Evolutionary conservation across 2,888 invertebrate genomes (phyloP).

Genomic region (Cryptocheilus praepositus): DNA sequence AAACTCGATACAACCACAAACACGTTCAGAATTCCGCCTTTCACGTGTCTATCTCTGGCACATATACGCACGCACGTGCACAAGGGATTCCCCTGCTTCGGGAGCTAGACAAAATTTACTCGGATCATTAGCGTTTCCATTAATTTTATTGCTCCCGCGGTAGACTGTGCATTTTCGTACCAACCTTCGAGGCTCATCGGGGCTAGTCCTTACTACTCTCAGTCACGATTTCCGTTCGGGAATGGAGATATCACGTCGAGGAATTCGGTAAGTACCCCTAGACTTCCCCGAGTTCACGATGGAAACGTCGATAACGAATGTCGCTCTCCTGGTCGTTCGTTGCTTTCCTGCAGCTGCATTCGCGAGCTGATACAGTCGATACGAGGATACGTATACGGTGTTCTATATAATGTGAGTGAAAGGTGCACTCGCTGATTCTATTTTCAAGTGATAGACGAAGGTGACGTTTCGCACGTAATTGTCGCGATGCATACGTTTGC

Average conservation of each 20-base stretch:
- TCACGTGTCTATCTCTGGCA: too few relatives aligned
- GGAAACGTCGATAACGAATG: slow-evolving; percentile 42
- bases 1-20: too few relatives aligned
- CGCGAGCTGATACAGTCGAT: slow-evolving; percentile 20
- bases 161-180: slow-evolving; percentile 15
- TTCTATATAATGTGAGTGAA: background rate
- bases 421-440: too few relatives aligned
- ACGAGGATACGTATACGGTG: slow-evolving; percentile 9
- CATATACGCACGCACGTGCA: too few relatives aligned
- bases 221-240: slow-evolving; percentile 30
- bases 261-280: slow-evolving; percentile 31
- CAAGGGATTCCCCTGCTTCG: too few relatives aligned
- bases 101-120: too few relatives aligned
- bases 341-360: slow-evolving; percentile 2
- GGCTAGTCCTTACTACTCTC: slow-evolving; percentile 13
- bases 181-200: slow-evolving; percentile 7
- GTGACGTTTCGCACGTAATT: too few relatives aligned
- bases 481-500: too few relatives aligned
- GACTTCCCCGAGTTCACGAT: slow-evolving; percentile 23
- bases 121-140: slow-evolving; percentile 8
- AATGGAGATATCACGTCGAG: slow-evolving; percentile 30
- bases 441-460: too few relatives aligned
- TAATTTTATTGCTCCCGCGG: slow-evolving; percentile 17
- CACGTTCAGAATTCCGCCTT: too few relatives aligned
- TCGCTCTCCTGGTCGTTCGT: slow-evolving; percentile 14